A percentile compares a stretch with the other conserved stretches of the same genome.
Evolutionary conservation across 2,888 invertebrate genomes (phyloP).

Genomic region (Imbricaverruca yamaguchii): DNA sequence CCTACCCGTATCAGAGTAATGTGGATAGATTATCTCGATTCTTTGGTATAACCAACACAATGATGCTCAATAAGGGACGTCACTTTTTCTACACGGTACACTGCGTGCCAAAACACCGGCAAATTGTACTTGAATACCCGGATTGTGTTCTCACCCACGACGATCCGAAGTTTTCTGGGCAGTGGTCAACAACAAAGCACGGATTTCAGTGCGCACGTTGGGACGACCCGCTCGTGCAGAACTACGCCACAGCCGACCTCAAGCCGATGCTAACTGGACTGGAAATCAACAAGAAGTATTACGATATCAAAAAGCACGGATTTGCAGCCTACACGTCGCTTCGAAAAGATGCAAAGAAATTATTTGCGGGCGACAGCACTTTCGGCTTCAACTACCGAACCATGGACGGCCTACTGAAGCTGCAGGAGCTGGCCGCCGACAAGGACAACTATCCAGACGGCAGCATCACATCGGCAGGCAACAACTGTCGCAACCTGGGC

Average conservation of each 20-base stretch:
- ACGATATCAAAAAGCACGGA: background rate
- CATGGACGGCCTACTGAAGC: background rate
- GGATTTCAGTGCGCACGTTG: slow-evolving; percentile 4
- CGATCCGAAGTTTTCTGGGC: slow-evolving; percentile 8
- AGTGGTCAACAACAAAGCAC: background rate
- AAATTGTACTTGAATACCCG: background rate
- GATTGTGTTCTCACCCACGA: slow-evolving; percentile 18
- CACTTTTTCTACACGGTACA: slow-evolving; percentile 4
- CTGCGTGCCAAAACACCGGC: background rate
- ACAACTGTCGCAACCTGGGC: slow-evolving; percentile 15
- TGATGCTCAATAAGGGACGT: background rate
- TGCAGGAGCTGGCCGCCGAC: background rate
- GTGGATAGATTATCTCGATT: background rate
- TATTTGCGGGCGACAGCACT: background rate
- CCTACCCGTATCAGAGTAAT: background rate
- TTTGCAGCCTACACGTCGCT: background rate
- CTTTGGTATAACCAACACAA: background rate
- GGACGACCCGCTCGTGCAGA: slow-evolving; percentile 11
- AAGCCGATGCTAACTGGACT: background rate
- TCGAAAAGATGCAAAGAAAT: background rate
- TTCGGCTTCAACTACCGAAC: background rate
- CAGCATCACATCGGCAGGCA: slow-evolving; percentile 5
- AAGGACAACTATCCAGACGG: slow-evolving; percentile 1
- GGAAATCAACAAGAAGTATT: background rate
- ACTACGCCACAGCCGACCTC: background rate